These are phyloP conservation scores for Ovis aries DNA, from an alignment of 2,113 vertebrate genomes.

Conservation along the genomic window DNA sequence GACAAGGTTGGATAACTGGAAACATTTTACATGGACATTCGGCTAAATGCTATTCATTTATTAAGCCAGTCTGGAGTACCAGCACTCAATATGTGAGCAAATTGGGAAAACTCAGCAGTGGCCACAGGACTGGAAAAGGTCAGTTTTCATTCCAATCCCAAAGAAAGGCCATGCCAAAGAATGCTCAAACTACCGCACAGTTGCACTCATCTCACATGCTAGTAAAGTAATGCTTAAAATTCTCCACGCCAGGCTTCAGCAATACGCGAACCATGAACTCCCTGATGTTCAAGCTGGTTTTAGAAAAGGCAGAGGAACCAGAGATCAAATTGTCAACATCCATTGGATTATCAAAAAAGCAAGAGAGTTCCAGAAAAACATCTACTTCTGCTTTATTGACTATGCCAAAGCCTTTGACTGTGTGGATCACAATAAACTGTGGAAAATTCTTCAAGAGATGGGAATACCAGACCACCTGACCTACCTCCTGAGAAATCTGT, in stretches of 20 bases:
- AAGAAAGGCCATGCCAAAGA: background rate
- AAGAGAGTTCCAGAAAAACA: background rate
- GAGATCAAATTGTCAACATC: background rate
- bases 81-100: background rate
- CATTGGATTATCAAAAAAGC: rapidly evolving
- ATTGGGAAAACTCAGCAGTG: background rate
- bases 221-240: background rate
- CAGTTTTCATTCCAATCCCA: background rate
- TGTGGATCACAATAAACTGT: background rate
- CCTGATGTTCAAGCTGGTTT: background rate
- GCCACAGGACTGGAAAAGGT: background rate
- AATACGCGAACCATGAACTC: rapidly evolving
- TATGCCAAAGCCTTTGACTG: background rate
- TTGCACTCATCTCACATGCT: background rate
- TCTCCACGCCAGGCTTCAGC: background rate
- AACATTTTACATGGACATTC: background rate
- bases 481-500: background rate
- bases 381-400: background rate
- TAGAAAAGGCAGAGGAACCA: background rate
- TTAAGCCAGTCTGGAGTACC: background rate
- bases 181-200: rapidly evolving
- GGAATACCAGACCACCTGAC: background rate
- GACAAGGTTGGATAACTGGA: background rate
- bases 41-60: background rate
- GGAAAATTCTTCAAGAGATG: background rate